Evolutionary conservation across 2,888 invertebrate genomes (phyloP), one percentile per base, ranked within the genome.

Genomic region (Archips xylosteana): DNA sequence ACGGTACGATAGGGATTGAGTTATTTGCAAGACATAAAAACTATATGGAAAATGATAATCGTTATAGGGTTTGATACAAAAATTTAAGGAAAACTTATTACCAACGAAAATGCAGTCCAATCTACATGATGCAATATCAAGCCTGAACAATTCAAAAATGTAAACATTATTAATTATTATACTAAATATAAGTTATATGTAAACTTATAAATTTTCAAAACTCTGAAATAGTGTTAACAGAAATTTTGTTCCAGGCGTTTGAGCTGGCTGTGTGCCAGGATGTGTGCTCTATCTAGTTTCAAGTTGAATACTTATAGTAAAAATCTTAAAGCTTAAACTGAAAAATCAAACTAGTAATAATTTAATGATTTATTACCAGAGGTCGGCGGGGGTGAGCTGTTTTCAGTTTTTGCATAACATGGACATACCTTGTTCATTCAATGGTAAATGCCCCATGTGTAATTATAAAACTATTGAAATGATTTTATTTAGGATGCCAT

Each of bases 241-340:
- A 57, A 34, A 34, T 57, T 42, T 47, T 5, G 23, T 36, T 64
- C 15, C 57, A 10, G 45, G 49, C 15, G 15, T 23, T 47, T 47
- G 47, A 76, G 77, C 81, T 88, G 89, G 89, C 87, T 75, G 34
- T 69, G 15, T 80, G 89, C 89, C 89, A 89, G 78, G 75, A 62
- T 67, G 70, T 74, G 70, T 80, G 79, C 42, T 39, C 10, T 57
- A 57, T 57, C 79, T 83, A 83, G 85, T 83, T 75, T 77, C 80
- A 83, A 80, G 82, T n/a, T 32, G 57, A 15, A 10, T 32, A 57
- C 3, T 32, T 32, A 32, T 3, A 57, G 12, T 32, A 12, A 32
- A 57, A 32, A 2, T 23, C 12, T 32, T 23, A 12, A 57, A 57
- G 9, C 23, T 54, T 8, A 54, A 10, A 57, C 3, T 32, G 12